phyloP scores from a whole-genome alignment of 2,113 vertebrate genomes.

The Xiphophorus hellerii region DNA sequence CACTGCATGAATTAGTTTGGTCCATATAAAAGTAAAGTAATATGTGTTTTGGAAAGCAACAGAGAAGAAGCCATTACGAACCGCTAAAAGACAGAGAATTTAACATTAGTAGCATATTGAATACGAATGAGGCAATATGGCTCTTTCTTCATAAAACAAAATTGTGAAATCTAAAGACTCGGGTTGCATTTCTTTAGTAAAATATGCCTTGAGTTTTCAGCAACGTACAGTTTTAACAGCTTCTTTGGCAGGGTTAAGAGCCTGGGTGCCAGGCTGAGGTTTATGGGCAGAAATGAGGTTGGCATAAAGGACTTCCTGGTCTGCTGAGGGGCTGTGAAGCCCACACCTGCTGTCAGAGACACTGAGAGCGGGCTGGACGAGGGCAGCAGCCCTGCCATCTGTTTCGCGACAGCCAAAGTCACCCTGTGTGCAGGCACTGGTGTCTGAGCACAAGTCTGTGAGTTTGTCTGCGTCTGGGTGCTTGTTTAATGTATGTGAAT shows the following conservation, averaged over 20 bases:
- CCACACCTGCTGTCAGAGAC: constrained; percentile 64
- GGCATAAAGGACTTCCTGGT: constrained; percentile 40
- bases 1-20: constrained; percentile 18
- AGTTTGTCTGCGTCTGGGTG: constrained; percentile 6
- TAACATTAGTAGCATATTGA: background rate
- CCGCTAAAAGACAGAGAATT: background rate
- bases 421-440: constrained; percentile 56
- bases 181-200: background rate
- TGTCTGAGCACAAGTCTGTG: constrained; percentile 18
- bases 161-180: background rate
- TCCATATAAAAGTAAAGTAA: background rate
- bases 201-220: constrained; percentile 27
- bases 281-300: constrained; percentile 42
- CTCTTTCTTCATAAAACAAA: background rate
- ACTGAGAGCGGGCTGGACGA: constrained; percentile 49
- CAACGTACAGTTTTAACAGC: constrained; percentile 30
- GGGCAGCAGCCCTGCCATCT: constrained; percentile 75
- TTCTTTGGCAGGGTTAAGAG: constrained; percentile 51
- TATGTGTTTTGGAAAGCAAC: background rate
- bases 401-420: constrained; percentile 74
- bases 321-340: constrained; percentile 55
- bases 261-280: constrained; percentile 44
- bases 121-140: no score
- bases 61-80: background rate
- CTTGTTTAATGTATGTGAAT: background rate